These are phyloP conservation scores for Lepidochrysops patricia DNA, from an alignment of 2,888 invertebrate species.

Conservation along the genomic window DNA sequence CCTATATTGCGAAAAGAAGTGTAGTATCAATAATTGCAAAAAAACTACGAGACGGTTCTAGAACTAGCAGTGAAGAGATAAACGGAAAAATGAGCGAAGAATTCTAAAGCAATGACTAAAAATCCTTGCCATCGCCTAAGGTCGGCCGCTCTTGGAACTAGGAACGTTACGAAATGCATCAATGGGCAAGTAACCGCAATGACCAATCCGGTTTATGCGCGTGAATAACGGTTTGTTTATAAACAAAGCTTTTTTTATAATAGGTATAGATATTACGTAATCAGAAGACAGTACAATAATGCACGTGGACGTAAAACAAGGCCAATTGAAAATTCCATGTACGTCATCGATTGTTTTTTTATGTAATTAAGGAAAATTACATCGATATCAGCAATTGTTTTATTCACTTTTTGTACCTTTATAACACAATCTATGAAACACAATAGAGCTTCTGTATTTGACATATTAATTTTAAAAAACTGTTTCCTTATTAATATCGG, in stretches of 20 bases:
- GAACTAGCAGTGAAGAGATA: background rate
- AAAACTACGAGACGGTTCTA: background rate
- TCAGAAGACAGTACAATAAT: background rate
- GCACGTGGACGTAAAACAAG: background rate
- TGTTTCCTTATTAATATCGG: background rate
- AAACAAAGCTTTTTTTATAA: constrained; percentile 2
- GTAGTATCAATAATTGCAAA: background rate
- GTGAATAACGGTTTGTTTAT: constrained; percentile 6
- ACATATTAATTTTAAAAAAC: background rate
- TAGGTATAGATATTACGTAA: background rate
- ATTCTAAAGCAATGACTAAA: background rate
- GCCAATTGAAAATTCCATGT: background rate
- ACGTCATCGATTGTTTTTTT: background rate
- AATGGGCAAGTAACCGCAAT: background rate
- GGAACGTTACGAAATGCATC: background rate
- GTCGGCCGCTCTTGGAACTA: background rate
- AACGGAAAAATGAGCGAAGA: background rate
- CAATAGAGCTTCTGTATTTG: background rate
- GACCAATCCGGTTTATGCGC: constrained; percentile 1
- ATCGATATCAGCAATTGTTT: background rate
- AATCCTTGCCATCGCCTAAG: background rate
- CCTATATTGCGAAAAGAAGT: too few relatives aligned
- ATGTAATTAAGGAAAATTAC: background rate
- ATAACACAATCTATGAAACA: background rate
- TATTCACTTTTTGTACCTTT: background rate